Base-by-base conservation (phyloP, 2,797 vertebrate species). In the Acridotheres tristis region DNA sequence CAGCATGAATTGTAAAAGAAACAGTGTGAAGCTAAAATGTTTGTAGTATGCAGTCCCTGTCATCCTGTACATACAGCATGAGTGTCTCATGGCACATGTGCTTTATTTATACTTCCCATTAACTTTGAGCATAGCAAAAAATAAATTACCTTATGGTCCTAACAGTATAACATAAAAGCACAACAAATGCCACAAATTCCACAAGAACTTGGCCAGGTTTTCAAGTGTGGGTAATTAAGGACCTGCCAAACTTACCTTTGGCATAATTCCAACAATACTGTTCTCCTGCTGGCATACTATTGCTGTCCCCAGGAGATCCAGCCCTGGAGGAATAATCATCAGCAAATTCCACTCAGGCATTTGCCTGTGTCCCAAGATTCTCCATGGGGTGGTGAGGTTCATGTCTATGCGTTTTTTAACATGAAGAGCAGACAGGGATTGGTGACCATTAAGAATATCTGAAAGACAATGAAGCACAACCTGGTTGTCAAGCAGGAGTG, bases 41-140 rank as follows among this genome's bases (percentile, higher is more conserved):
- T 26, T 53, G 53, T 50, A 69, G 25, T 6, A 15, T 12, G 38
- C 30, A 17, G 13, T 76, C 13, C 36, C 11, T 66, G 16, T 65
- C 21, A 17, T 36, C 36, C 22, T 50, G 10, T 20, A 66, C 3
- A 8, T 38, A 43, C 5, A 51, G 21, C 48, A 16, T 4, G 8
- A 61, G 4, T 16, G 1, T 76, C 57, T 77, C 50, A 34, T 29
- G 27, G 43, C 61, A 58, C 0, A 0, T 2, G 17, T 4, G 3
- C 17, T 72, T 81, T 34, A 50, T 72, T 81, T 34, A 50, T 72
- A 26, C 10, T 79, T 75, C 34, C 27, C 27, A 6, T 38, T 58
- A 38, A 54, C 10, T 92, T 61, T 68, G 42, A 30, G 26, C 16
- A 30, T 8, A 76, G 40, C 8, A 32, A 42, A 74, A 85, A 71